Base-by-base conservation (phyloP, 2,113 vertebrate species). In the Theristicus caerulescens region DNA sequence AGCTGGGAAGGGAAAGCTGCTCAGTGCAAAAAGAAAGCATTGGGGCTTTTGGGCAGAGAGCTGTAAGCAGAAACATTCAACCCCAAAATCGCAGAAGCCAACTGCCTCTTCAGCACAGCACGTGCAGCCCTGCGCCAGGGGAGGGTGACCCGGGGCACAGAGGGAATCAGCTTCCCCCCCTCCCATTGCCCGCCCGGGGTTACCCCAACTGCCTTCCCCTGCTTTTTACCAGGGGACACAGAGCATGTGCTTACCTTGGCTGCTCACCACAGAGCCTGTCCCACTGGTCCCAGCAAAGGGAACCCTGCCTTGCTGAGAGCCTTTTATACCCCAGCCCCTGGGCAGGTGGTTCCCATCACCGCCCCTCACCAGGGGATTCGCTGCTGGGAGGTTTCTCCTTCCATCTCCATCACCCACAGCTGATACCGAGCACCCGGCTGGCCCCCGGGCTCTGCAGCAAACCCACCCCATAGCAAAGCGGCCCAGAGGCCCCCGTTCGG, bases 181-280 rank as follows among this genome's bases (percentile, higher is more conserved):
- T 25, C 73, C 40, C 29, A 16, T 3, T 1, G 0, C 27, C 20
- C 66, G 24, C 69, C 52, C 1, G 0, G 11, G 20, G 19, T 40
- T 44, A 38, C 9, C 44, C 78, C 72, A 44, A 4, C 7, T 2
- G 0, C 52, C 29, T 14, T 21, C 6, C 25, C 11, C 49, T 15
- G 25, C 17, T 24, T 34, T 57, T 49, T 20, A 9, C 24, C 9
- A 11, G 2, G 18, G 10, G 7, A 64, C 58, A 17, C 12, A 31
- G n/a, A 64, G 11, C 34, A 21, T 1, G 0, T 0, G 2, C 62
- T 82, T 58, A 65, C 70, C 69, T 76, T 5, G 21, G 44, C 49
- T 6, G 15, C 51, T 54, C 44, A 0, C 31, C 2, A 0, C 44
- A n/a, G 16, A 57, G 16, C 34, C 42, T 2, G 0, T 20, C 34